Evolutionary conservation across 2,888 invertebrate species (phyloP).

Genomic region (Xylophagus ater): DNA sequence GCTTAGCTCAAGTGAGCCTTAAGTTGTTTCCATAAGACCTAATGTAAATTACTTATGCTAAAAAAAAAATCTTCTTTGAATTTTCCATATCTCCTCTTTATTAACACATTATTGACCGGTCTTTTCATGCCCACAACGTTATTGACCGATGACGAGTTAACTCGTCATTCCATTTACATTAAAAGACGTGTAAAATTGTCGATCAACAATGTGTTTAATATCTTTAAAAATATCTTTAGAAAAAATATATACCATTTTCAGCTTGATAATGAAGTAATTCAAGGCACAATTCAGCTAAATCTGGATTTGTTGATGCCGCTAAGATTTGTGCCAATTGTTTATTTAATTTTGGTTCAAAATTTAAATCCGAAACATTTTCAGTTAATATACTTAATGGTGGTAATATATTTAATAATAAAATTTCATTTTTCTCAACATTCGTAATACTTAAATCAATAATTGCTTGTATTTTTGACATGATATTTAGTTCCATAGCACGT

Average conservation of each 20-base stretch:
- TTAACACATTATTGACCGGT: no score
- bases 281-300: constrained; percentile 63
- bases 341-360: constrained; percentile 46
- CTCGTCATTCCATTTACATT: no score
- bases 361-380: constrained; percentile 50
- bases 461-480: constrained; percentile 44
- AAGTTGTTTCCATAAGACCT: no score
- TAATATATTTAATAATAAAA: constrained; percentile 44
- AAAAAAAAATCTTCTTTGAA: no score
- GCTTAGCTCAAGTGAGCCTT: no score
- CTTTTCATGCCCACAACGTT: no score
- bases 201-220: no score
- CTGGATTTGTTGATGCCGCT: constrained; percentile 52
- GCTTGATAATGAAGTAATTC: constrained; percentile 66
- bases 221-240: no score
- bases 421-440: constrained; percentile 44
- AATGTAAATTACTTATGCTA: no score
- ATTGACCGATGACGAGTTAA: no score
- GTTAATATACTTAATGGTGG: constrained; percentile 50
- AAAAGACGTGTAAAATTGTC: no score
- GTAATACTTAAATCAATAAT: constrained; percentile 41
- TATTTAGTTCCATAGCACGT: constrained; percentile 44
- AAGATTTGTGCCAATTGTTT: constrained; percentile 49
- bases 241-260: constrained; percentile 51
- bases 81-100: no score